These are phyloP conservation scores for Neosalanx taihuensis DNA, from an alignment of 2,797 vertebrate species.

Conservation along the genomic window DNA sequence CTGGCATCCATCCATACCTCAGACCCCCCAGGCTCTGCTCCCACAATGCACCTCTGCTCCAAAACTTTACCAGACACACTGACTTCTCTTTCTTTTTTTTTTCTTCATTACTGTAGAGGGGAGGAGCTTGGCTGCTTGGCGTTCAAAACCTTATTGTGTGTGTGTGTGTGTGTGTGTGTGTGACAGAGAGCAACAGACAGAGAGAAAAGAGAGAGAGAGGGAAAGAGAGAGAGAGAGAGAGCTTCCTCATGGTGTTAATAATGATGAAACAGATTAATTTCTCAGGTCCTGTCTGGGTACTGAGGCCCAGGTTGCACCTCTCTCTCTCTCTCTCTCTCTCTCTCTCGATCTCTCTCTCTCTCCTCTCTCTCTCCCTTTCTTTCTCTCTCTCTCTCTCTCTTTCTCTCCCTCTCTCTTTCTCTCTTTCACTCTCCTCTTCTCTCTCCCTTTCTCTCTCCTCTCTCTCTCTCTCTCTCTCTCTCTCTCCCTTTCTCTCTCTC, in stretches of 20 bases:
- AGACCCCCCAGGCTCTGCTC: constrained; percentile 75
- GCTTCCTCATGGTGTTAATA: no score
- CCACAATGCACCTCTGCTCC: constrained; percentile 75
- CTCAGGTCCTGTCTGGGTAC: no score
- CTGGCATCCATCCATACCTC: constrained; percentile 87
- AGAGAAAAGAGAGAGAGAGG: constrained; percentile 6
- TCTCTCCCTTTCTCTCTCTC: background rate
- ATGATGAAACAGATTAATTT: no score
- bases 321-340: background rate
- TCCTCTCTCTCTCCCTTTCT: no score
- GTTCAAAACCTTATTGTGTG: background rate
- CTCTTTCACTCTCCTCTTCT: constrained; percentile 43
- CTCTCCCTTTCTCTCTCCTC: background rate
- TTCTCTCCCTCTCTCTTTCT: constrained; percentile 48
- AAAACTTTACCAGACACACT: constrained; percentile 75
- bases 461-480: background rate
- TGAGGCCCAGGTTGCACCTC: background rate
- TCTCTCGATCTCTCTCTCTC: no score
- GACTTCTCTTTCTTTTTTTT: constrained; percentile 58
- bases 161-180: constrained; percentile 25
- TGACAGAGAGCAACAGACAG: constrained; percentile 13
- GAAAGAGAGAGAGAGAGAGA: no score
- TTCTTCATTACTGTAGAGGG: constrained; percentile 20
- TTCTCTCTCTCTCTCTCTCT: constrained; percentile 26
- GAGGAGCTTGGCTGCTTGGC: constrained; percentile 8